Evolutionary conservation across 2,888 invertebrate species (phyloP).

Genomic region (Sialis fuliginosa): DNA sequence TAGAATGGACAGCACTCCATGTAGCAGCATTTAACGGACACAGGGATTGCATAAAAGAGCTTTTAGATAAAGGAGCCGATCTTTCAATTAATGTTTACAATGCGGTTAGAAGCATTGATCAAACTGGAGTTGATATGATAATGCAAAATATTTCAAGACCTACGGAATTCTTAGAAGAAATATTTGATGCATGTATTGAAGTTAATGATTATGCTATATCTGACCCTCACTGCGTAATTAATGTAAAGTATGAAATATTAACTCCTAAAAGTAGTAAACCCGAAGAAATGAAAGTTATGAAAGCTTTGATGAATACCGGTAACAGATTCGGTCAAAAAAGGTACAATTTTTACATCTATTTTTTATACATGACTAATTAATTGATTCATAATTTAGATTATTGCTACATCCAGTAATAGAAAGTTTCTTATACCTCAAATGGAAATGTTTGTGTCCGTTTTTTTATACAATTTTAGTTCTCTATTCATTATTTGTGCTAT

Average conservation of each 20-base stretch:
- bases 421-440: slow-evolving; percentile 36
- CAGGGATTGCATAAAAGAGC: slow-evolving; percentile 32
- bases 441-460: slow-evolving; percentile 33
- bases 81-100: slow-evolving; percentile 24
- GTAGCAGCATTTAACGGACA: slow-evolving; percentile 36
- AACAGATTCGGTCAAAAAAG: slow-evolving; percentile 29
- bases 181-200: slow-evolving; percentile 32
- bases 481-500: slow-evolving; percentile 30
- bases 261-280: neutral
- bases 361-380: no score
- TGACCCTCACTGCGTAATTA: slow-evolving; percentile 27
- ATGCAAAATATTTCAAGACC: slow-evolving; percentile 33
- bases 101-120: slow-evolving; percentile 19
- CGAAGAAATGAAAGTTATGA: slow-evolving; percentile 36
- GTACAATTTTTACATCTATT: no score
- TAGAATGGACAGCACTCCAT: slow-evolving; percentile 27
- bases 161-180: slow-evolving; percentile 30
- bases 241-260: slow-evolving; percentile 29
- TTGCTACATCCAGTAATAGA: slow-evolving; percentile 37
- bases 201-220: slow-evolving; percentile 27
- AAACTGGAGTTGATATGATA: slow-evolving; percentile 33
- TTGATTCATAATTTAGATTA: slow-evolving; percentile 11
- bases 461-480: slow-evolving; percentile 32
- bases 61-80: slow-evolving; percentile 24
- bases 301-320: slow-evolving; percentile 33